These are phyloP conservation scores for Phaethon lepturus DNA, from an alignment of 2,113 vertebrate species.

Conservation along the genomic window DNA sequence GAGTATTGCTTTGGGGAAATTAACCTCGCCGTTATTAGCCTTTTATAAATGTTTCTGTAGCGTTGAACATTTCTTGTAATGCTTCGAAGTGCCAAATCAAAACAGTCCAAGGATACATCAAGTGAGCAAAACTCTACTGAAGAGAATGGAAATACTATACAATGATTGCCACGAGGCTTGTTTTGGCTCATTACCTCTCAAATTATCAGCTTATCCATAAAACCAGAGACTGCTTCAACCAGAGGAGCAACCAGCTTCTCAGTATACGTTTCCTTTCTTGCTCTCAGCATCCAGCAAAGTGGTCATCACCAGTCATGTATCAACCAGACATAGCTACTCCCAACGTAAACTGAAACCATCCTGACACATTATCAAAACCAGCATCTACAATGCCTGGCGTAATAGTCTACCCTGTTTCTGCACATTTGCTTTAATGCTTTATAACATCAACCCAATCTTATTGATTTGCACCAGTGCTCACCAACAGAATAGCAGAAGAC, in stretches of 20 bases:
- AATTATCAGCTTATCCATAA: neutral
- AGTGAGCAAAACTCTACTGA: neutral
- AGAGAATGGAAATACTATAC: neutral
- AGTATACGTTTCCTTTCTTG: neutral
- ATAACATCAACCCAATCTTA: constrained; percentile 58
- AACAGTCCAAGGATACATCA: neutral
- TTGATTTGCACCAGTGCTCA: neutral
- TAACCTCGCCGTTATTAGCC: neutral
- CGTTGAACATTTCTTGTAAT: neutral
- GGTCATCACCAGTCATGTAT: accelerated
- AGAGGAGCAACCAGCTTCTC: neutral
- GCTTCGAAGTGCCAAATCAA: neutral
- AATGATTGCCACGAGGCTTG: neutral
- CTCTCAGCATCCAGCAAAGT: neutral
- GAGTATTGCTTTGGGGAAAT: neutral
- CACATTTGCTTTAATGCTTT: neutral
- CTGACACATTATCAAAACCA: neutral
- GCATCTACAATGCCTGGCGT: neutral
- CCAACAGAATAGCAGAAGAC: neutral
- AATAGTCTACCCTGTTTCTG: neutral
- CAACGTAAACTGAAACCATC: neutral
- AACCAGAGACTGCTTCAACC: neutral
- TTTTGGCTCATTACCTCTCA: neutral
- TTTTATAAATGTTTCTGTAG: neutral
- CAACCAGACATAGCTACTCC: neutral